phyloP scores from a whole-genome alignment of 2,888 invertebrate genomes.

The Drosophila ustulata region DNA sequence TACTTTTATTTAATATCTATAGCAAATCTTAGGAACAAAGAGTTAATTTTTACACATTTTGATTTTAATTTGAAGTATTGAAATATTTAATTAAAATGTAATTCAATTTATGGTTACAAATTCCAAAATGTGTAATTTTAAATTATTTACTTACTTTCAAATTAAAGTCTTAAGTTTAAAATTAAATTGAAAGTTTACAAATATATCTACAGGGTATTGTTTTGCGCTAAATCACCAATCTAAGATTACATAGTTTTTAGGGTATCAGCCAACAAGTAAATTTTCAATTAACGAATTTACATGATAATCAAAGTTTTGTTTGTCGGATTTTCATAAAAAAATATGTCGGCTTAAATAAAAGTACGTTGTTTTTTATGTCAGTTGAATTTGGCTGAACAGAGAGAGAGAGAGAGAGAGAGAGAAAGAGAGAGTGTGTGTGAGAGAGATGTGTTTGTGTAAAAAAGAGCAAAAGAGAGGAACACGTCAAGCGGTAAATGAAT shows the following conservation, averaged over 20 bases:
- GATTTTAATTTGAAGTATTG: too few species aligned
- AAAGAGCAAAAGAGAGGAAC: constrained; percentile 21
- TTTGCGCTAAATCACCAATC: too few species aligned
- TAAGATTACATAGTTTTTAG: neutral
- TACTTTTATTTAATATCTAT: too few species aligned
- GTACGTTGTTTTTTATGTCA: neutral
- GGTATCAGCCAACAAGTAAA: neutral
- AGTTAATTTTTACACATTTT: too few species aligned
- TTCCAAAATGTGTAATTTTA: too few species aligned
- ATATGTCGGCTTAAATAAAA: neutral
- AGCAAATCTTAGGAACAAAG: too few species aligned
- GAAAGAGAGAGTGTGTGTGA: neutral
- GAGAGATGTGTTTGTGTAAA: neutral
- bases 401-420: neutral
- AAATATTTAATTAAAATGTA: too few species aligned
- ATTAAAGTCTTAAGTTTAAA: too few species aligned
- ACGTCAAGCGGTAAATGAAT: constrained; percentile 45
- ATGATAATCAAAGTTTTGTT: neutral
- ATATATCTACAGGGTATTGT: too few species aligned
- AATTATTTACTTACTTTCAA: too few species aligned
- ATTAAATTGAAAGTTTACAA: too few species aligned
- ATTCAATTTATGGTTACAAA: too few species aligned
- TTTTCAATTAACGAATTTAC: neutral
- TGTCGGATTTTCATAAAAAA: neutral
- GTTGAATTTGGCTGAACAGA: neutral